Evolutionary conservation across 2,113 vertebrate species (phyloP).

Genomic region (Pycnonotus jocosus): DNA sequence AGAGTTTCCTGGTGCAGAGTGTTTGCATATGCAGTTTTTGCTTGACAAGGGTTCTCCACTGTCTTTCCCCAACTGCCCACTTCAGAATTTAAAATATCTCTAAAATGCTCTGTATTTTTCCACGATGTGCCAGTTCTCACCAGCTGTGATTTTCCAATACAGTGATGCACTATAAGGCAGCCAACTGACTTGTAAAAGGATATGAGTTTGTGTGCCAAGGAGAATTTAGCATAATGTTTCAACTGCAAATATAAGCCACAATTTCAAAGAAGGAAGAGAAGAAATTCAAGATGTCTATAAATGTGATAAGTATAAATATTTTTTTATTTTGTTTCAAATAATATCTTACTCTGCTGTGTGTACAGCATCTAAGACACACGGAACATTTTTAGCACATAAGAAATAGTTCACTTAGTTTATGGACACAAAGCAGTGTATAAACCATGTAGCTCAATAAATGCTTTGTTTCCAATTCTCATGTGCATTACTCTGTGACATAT

Average conservation of each 20-base stretch:
- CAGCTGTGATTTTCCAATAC: conserved; percentile 31
- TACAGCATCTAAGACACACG: background rate
- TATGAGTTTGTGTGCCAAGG: background rate
- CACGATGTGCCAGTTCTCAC: background rate
- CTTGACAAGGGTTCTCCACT: background rate
- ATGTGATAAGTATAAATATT: background rate
- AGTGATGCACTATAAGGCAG: background rate
- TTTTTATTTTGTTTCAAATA: conserved; percentile 2
- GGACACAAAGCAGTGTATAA: background rate
- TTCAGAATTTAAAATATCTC: background rate
- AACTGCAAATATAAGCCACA: background rate
- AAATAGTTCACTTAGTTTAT: background rate
- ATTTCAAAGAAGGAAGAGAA: background rate
- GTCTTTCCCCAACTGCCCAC: background rate
- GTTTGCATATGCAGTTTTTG: background rate
- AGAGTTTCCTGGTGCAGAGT: background rate
- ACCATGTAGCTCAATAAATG: background rate
- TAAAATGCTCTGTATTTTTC: background rate
- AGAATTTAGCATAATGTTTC: conserved; percentile 3
- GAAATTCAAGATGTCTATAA: background rate
- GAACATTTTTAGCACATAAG: background rate
- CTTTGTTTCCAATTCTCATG: background rate
- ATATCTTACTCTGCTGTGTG: background rate
- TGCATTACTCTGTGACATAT: background rate
- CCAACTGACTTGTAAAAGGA: conserved; percentile 23